Conservation (phyloP, 2,888 invertebrate genomes). For the Chorisops tibialis region DNA sequence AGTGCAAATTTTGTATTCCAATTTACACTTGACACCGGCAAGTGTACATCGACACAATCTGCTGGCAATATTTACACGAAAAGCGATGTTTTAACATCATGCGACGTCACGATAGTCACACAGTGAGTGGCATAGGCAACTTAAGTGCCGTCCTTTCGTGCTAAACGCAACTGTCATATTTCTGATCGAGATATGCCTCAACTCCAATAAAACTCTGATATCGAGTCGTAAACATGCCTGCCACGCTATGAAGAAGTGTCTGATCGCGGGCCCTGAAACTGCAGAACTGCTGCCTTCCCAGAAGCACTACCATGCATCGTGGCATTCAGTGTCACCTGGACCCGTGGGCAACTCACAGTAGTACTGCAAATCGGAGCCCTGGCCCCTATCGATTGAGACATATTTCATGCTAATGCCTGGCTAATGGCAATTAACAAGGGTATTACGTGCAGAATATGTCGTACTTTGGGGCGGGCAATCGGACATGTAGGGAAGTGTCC, state of each 20-base stretch:
- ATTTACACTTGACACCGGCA: not conserved
- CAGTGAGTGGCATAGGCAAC: not conserved
- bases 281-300: too few species aligned
- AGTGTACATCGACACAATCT: slow-evolving; percentile 3
- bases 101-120: not conserved
- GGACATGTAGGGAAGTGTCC: too few species aligned
- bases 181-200: slow-evolving; percentile 16
- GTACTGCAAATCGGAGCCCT: not conserved
- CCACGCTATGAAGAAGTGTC: not conserved
- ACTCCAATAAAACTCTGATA: slow-evolving; percentile 6
- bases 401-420: slow-evolving; percentile 19
- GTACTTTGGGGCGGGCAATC: not conserved
- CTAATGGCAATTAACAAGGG: slow-evolving; percentile 8
- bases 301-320: too few species aligned
- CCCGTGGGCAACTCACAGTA: slow-evolving; percentile 3
- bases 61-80: slow-evolving; percentile 10
- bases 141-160: slow-evolving; percentile 14
- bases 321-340: slow-evolving; percentile 4
- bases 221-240: slow-evolving; percentile 19
- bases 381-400: slow-evolving; percentile 19
- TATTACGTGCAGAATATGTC: slow-evolving; percentile 8
- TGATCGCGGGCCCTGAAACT: too few species aligned
- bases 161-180: slow-evolving; percentile 9
- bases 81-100: slow-evolving; percentile 5
- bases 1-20: not conserved